Percentiles rank a stretch among this genome's conserved stretches.
These are phyloP conservation scores for Trachelus iudaicus DNA, from an alignment of 2,888 invertebrate species.

Conservation along the genomic window DNA sequence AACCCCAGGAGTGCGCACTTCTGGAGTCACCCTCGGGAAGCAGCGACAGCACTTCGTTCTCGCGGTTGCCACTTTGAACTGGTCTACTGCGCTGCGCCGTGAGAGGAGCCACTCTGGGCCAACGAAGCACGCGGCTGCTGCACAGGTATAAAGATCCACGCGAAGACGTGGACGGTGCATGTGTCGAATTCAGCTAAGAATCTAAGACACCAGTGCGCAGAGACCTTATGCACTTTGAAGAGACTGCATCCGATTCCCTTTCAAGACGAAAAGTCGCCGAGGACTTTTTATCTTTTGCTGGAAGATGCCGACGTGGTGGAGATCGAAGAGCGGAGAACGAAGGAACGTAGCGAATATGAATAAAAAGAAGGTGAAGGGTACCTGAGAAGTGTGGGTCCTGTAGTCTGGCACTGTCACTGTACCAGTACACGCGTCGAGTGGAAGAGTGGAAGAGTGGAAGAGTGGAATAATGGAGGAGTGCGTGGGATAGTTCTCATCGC, in stretches of 20 bases:
- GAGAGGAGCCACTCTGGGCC: background rate
- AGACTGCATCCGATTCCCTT: background rate
- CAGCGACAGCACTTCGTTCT: background rate
- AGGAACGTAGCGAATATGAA: background rate
- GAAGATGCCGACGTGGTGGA: background rate
- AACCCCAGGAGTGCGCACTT: background rate
- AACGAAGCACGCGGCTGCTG: background rate
- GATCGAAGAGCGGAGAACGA: constrained; percentile 6
- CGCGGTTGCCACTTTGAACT: background rate
- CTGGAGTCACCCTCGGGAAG: background rate
- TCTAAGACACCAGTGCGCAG: background rate
- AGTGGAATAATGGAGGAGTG: constrained; percentile 19
- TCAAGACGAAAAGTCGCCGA: background rate
- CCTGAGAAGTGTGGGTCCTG: background rate
- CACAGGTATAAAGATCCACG: background rate
- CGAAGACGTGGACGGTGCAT: background rate
- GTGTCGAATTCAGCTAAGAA: background rate
- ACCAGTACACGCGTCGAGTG: constrained; percentile 5
- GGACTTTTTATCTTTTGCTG: background rate
- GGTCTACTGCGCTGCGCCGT: background rate
- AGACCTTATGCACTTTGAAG: background rate
- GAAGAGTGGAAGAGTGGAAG: background rate
- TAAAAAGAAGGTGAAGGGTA: background rate
- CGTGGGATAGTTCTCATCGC: constrained; percentile 64
- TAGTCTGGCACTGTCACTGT: background rate